Evolutionary conservation across 2,888 invertebrate species (phyloP).

Genomic region (Apamea epomidion): DNA sequence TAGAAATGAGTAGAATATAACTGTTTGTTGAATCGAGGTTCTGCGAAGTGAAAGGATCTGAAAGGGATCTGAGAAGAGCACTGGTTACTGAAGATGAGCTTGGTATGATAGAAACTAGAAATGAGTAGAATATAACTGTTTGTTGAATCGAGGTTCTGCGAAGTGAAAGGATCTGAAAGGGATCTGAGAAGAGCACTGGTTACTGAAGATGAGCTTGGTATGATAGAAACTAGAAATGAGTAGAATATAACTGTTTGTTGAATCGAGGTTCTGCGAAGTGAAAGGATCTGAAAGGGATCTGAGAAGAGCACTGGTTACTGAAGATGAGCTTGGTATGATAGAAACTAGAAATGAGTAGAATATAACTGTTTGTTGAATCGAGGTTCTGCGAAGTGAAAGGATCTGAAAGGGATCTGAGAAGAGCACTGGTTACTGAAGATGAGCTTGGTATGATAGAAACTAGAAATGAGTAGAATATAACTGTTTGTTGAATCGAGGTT

Average conservation of each 20-base stretch:
- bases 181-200: constrained; percentile 15
- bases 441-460: not conserved
- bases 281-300: constrained; percentile 47
- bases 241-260: constrained; percentile 55
- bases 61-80: constrained; percentile 25
- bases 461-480: constrained; percentile 49
- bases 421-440: not conserved
- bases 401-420: constrained; percentile 27
- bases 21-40: constrained; percentile 48
- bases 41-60: constrained; percentile 50
- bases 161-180: constrained; percentile 52
- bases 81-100: not conserved
- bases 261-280: constrained; percentile 43
- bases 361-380: constrained; percentile 52
- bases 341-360: constrained; percentile 7
- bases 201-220: not conserved
- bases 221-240: not conserved
- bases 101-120: not conserved
- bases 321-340: not conserved
- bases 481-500: constrained; percentile 48
- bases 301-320: constrained; percentile 2
- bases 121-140: constrained; percentile 61
- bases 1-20: constrained; percentile 49
- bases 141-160: constrained; percentile 33
- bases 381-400: constrained; percentile 53